phyloP scores from a whole-genome alignment of 2,797 vertebrate species.

The Brachyrhaphis roseni region DNA sequence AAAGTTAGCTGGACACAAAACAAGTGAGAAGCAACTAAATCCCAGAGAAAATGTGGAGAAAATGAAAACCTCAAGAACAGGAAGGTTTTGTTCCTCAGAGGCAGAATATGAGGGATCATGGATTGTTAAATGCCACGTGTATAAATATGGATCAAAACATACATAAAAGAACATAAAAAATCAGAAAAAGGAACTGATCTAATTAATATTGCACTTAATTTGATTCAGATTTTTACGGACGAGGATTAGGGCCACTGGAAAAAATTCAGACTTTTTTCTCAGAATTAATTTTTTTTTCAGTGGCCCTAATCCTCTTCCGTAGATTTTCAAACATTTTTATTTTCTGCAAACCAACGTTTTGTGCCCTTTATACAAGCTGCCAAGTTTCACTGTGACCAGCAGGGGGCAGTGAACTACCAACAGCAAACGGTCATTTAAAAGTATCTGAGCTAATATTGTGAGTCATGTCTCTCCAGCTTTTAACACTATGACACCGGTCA shows the following conservation, averaged over 20 bases:
- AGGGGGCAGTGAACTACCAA: slow-evolving; percentile 26
- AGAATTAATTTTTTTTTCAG: too few species aligned
- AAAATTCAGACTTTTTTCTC: too few species aligned
- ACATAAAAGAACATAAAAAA: not conserved
- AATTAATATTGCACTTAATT: not conserved
- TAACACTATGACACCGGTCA: slow-evolving; percentile 5
- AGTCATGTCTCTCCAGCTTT: slow-evolving; percentile 4
- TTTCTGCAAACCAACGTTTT: not conserved
- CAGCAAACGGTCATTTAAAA: not conserved
- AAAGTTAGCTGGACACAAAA: not conserved
- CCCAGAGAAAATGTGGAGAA: not conserved
- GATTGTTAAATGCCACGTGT: not conserved
- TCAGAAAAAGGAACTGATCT: not conserved
- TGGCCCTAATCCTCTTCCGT: too few species aligned
- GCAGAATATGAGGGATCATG: not conserved
- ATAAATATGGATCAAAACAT: not conserved
- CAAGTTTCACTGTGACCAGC: slow-evolving; percentile 30
- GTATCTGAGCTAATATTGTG: not conserved
- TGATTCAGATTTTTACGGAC: not conserved
- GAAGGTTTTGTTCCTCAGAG: not conserved
- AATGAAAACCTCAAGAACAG: not conserved
- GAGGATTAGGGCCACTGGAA: too few species aligned
- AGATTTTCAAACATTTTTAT: not conserved
- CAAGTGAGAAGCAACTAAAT: not conserved
- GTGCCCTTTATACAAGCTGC: not conserved